Evolutionary conservation across 1,140 invertebrate genomes (phyloP), one percentile per base, ranked within the genome.

Genomic region (Drosophila cardini): DNA sequence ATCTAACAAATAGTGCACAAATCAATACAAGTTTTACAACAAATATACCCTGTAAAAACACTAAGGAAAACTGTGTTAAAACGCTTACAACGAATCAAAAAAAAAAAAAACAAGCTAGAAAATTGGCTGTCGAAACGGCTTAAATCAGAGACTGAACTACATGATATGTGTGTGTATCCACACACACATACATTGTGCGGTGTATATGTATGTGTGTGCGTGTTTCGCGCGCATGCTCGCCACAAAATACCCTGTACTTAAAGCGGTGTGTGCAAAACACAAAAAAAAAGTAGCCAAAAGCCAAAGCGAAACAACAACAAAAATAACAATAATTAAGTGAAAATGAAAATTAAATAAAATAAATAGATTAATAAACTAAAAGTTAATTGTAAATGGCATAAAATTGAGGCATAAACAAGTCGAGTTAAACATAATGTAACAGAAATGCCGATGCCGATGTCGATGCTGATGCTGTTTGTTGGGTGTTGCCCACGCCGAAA

Each of bases 121-220:
- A 45, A 60, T 4, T 45, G 42, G 34, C 13, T 32, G 32, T 18
- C 15, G 57, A 45, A 60, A 60, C 30, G 60, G 42, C 50, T 71
- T 56, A 56, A 71, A 63, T 18, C 21, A 26, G 21, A 26, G 21
- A 26, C 30, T 63, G 16, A 56, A 71, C 63, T 56, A 63, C 68
- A 71, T 56, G 55, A 71, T 71, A 71, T 64, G 60, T 63, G 34
- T 71, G 68, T 64, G 63, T 70, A 38, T 18, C 61, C 40, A 64
- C 63, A 71, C 68, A 38, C 30, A 70, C 40, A 64, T 71, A 71
- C 68, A 55, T 55, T 36, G 60, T 63, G 68, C 46, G 45, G 67
- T 62, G 32, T 26, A 57, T 52, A 45, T 62, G 32, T 26, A 57
- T 52, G 36, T 45, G 34, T 52, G 57, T 69, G 67, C 43, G 57